Base-by-base conservation (phyloP, 1,140 invertebrate genomes). In the Drosophila rufa region DNA sequence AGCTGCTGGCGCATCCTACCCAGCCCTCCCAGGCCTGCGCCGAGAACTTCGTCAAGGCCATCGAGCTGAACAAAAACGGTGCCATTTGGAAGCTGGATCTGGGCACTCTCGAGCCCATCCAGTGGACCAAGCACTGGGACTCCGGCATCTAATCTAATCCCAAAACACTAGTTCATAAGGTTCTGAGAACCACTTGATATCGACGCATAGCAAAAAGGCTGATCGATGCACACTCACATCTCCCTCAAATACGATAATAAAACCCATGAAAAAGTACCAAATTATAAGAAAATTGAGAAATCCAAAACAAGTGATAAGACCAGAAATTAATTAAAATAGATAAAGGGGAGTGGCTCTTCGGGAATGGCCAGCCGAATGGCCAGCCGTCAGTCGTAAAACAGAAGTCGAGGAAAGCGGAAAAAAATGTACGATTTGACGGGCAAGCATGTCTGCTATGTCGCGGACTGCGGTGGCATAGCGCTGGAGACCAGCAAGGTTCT, bases 391-490 rank as follows among this genome's bases (percentile, higher is more conserved):
- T 84, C 42, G 22, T 43, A 17, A n/a, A 66, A 59, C 9, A 71
- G 50, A 64, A 69, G 51, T 60, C 45, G 42, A 68, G 45, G 40
- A 56, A 50, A 59, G 67, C 70, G 69, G 70, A 70, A 73, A 59
- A 87, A 53, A 69, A 91, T 92, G 91, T 90, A 64, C 68, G 79
- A 92, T 68, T 57, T 92, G 40, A 68, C 67, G 45, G 91, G 91
- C 3, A 92, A 92, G 67, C 75, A 92, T 77, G 75, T 92, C 42
- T 87, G 87, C 64, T 92, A 92, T 89, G 86, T 92, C 42, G 91
- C 91, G 42, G 91, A 92, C 57, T 92, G 91, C 64, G 91, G 91
- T 17, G 91, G 91, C 27, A 89, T 92, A 51, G 84, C 86, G 12
- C 66, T 91, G 38, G 91, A 92, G 69, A 85, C 91, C 19, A 92